These are phyloP conservation scores for Nephrocerus scutellatus DNA, from an alignment of 2,888 invertebrate species.

Conservation along the genomic window DNA sequence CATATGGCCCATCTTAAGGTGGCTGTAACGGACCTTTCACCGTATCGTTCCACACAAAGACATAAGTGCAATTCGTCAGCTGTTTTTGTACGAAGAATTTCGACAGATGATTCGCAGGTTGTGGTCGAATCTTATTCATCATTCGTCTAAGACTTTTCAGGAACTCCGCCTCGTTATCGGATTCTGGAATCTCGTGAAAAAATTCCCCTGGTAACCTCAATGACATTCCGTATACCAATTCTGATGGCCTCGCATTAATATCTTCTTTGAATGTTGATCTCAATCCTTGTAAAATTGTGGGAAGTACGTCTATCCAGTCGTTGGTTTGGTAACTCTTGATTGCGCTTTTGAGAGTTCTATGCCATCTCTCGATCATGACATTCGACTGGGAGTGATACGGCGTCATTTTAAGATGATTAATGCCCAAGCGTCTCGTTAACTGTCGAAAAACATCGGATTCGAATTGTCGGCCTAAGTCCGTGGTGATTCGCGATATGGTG, in stretches of 20 bases:
- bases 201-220: too few relatives aligned
- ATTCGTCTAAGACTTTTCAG: too few relatives aligned
- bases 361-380: constrained; percentile 14
- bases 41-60: too few relatives aligned
- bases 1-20: too few relatives aligned
- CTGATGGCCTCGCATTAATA: constrained; percentile 11
- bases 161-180: too few relatives aligned
- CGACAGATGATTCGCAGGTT: too few relatives aligned
- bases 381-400: constrained; percentile 15
- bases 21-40: too few relatives aligned
- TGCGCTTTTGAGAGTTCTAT: constrained; percentile 7
- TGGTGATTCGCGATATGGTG: constrained; percentile 13
- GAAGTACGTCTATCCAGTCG: constrained; percentile 14
- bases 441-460: constrained; percentile 11
- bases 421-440: constrained; percentile 7
- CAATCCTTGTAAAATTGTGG: constrained; percentile 9
- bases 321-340: constrained; percentile 8
- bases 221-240: too few relatives aligned
- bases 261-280: constrained; percentile 14
- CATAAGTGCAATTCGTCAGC: too few relatives aligned
- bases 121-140: too few relatives aligned
- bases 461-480: constrained; percentile 18
- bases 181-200: too few relatives aligned
- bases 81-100: too few relatives aligned
- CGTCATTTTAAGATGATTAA: constrained; percentile 5